Base-by-base conservation (phyloP, 2,888 invertebrate species). In the Euproctis similis region DNA sequence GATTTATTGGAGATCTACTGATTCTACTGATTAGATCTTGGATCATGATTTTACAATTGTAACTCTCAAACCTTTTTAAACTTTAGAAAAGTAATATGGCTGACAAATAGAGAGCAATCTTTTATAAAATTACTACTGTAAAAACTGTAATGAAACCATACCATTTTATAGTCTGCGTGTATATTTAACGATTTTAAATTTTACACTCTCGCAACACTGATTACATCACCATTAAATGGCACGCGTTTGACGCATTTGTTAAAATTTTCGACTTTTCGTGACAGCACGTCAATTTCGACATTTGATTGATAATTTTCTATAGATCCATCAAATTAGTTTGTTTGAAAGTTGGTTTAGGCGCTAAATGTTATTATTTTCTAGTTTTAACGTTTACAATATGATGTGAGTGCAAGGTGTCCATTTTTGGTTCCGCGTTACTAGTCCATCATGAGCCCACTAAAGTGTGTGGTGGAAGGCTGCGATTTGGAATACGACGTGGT, bases 251-350 rank as follows among this genome's bases (percentile, higher is more conserved):
- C 60, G 60, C 60, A 53, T 59, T 60, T 55, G 60, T 45, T 70
- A 68, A 72, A 74, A 62, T 69, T 73, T 80, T 80, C 76, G 78
- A 78, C 80, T 80, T 82, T 82, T 80, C 77, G 77, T 84, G 82
- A 84, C 82, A 81, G 80, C 73, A 82, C 81, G 82, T 84, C 82
- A 84, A 78, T 84, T 82, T 78, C 77, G 82, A 84, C 82, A 76
- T 84, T 84, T 84, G 82, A 82, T 81, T 84, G 82, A 84, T 82
- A 84, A 82, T 82, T 84, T 81, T 81, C 73, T 67, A 70, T 71
- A 72, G 80, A 76, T 53, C 76, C 74, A 82, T 84, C 82, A 82
- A 80, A 53, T 76, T 81, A 80, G 81, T 80, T 80, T 80, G 82
- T 81, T 81, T 81, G 80, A 77, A 80, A 82, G 77, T 74, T 76